Evolutionary conservation across 2,888 invertebrate species (phyloP), one percentile per base, ranked within the genome.

Genomic region (Ormyrus labotus): DNA sequence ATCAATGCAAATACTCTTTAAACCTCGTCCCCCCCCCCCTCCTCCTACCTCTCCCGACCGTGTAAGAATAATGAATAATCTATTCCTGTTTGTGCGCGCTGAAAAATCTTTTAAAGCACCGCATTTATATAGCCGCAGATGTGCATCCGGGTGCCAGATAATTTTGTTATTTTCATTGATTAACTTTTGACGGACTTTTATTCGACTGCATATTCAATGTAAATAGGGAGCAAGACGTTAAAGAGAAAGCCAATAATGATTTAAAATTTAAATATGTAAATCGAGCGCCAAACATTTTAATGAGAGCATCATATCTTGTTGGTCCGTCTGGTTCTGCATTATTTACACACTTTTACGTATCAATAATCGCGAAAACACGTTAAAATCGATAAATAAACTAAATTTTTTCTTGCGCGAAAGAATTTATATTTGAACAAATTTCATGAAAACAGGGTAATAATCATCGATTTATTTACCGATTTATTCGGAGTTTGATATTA

Each of bases 1-100:
- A 81, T 81, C 69, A 81, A 81, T 79, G 81, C 79, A 79, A 79
- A 81, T 79, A 69, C 68, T 75, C 75, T 76, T 76, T 75, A 67
- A 61, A 81, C 65, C 78, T 68, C 19, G 58, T 11, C 10, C 34
- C 0, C n/a, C 10, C 34, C 0, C 6, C 57, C 1, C 10, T 4
- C 58, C 57, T 5, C 10, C 5, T 11, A 58, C 11, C 2, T 3
- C 7, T 10, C 11, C 61, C n/a, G 34, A 0, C 13, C 58, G 64
- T 50, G 67, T 76, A 80, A 80, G 69, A 67, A 73, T 71, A 78
- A 78, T 65, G 70, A 81, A 81, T 81, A 78, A 81, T 74, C 72
- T 61, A 73, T 78, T 77, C 57, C 13, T 6, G 64, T 65, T 70
- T 34, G 55, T 45, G 13, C 45, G 68, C 11, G 6, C 34, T 34